Percentiles rank a stretch among this genome's conserved stretches.
phyloP scores from a whole-genome alignment of 2,888 invertebrate genomes.

The Tromatobia lineatoria region DNA sequence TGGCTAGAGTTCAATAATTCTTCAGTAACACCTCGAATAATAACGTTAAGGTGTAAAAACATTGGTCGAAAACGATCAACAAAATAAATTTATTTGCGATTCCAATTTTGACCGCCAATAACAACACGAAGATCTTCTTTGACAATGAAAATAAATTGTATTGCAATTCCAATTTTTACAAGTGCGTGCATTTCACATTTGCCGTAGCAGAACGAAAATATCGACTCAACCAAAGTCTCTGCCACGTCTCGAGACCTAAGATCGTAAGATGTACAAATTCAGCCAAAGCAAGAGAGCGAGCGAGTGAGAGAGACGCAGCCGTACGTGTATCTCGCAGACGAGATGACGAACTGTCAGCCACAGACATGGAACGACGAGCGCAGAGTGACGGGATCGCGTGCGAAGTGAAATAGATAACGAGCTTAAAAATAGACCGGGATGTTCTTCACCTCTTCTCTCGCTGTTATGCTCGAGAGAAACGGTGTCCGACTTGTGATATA shows the following conservation, averaged over 20 bases:
- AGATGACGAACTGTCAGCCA: constrained; percentile 83
- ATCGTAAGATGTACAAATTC: constrained; percentile 6
- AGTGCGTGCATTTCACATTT: not conserved
- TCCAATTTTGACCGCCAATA: no score
- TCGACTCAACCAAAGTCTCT: constrained; percentile 50
- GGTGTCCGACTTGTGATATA: constrained; percentile 41
- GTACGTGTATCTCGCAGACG: constrained; percentile 63
- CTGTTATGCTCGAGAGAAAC: constrained; percentile 66
- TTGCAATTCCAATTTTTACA: not conserved
- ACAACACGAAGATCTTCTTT: not conserved
- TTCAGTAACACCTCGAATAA: no score
- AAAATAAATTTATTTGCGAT: no score
- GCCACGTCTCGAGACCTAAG: constrained; percentile 35
- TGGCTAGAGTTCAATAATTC: no score
- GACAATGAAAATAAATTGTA: not conserved
- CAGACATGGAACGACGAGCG: constrained; percentile 79
- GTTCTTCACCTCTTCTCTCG: constrained; percentile 67
- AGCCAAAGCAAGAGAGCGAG: constrained; percentile 18
- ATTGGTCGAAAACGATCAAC: no score
- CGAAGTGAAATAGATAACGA: constrained; percentile 78
- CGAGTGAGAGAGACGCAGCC: constrained; percentile 2
- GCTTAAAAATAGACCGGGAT: constrained; percentile 80
- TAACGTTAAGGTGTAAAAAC: no score
- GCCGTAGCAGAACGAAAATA: constrained; percentile 62
- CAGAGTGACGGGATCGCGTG: constrained; percentile 80